These are phyloP conservation scores for Microcaecilia unicolor DNA, from an alignment of 2,797 vertebrate genomes.

Conservation along the genomic window DNA sequence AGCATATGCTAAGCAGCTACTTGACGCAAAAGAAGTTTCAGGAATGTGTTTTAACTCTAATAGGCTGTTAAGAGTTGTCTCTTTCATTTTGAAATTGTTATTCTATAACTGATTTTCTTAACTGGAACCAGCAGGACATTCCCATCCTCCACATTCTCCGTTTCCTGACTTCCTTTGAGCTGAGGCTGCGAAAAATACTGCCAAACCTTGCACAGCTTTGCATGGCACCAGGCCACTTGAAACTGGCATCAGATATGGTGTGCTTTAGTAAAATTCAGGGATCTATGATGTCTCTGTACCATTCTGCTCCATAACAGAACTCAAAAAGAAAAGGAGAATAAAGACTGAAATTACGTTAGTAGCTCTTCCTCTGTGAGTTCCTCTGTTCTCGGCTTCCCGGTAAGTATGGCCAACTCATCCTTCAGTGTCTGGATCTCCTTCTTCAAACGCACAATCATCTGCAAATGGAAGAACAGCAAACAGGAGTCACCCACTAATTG, in stretches of 20 bases:
- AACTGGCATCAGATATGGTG: slow-evolving; percentile 17
- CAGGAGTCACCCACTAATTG: slow-evolving; percentile 3
- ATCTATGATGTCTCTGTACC: slow-evolving; percentile 19
- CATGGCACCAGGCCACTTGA: slow-evolving; percentile 20
- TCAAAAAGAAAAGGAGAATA: slow-evolving; percentile 3
- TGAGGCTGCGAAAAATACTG: too few relatives aligned
- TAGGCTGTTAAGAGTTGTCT: neutral
- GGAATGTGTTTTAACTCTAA: slow-evolving; percentile 9
- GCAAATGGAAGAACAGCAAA: slow-evolving; percentile 16
- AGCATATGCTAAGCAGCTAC: slow-evolving; percentile 5
- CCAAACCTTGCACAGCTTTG: too few relatives aligned
- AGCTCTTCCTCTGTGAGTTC: slow-evolving; percentile 70
- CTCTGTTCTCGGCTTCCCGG: slow-evolving; percentile 66
- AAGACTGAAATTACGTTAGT: slow-evolving; percentile 55
- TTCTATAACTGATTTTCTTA: slow-evolving; percentile 21
- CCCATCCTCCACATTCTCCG: slow-evolving; percentile 4
- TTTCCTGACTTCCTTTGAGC: slow-evolving; percentile 22
- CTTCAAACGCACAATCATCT: slow-evolving; percentile 75
- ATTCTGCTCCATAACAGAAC: slow-evolving; percentile 15
- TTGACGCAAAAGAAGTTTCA: slow-evolving; percentile 12
- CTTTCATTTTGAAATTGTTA: neutral
- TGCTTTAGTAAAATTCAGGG: slow-evolving; percentile 1
- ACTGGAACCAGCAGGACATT: slow-evolving; percentile 24
- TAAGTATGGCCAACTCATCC: slow-evolving; percentile 73
- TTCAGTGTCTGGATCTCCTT: slow-evolving; percentile 77